Evolutionary conservation across 2,797 vertebrate genomes (phyloP), one percentile per base, ranked within the genome.

Genomic region (Acomys russatus): DNA sequence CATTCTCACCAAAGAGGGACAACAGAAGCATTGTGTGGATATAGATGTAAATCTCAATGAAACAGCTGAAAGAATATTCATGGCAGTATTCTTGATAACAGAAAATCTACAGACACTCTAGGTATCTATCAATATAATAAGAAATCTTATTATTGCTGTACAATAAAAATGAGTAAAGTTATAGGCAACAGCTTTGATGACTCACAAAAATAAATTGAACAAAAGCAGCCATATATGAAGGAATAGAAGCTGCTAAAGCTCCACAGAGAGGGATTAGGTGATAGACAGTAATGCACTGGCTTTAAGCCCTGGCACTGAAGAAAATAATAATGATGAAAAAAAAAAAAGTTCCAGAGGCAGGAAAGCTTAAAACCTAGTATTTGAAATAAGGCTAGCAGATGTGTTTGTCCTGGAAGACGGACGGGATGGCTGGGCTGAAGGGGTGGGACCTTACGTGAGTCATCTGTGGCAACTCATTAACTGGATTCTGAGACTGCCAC

Each of bases 201-300:
- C 76, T 83, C 44, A 76, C 54, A 90, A 90, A 94, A 91, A 85
- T 14, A 91, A 80, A 91, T 1, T 38, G 23, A 94, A 73, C 73
- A 73, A 94, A 95, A 83, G 49, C 14, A 66, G 78, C 15, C 28
- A 84, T 28, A 84, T 59, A 4, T 11, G 56, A 74, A 80, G 90
- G 68, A 78, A 38, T 6, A 44, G 2, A 54, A 5, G 6, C 23
- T 3, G 44, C 70, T 1, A 68, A 77, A 59, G 8, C 28, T n/a
- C 63, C 15, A 10, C 6, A 28, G 38, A 70, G 56, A 28, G 23
- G 51, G n/a, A 49, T 49, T 79, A 66, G 33, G 73, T 63, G 18
- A 4, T 38, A 71, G 73, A 74, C 51, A 44, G 9, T 4, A 64
- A 76, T 61, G 9, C 7, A 49, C 28, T 44, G 28, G n/a, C 18